A percentile compares a stretch with the other conserved stretches of the same genome.
Evolutionary conservation across 2,113 vertebrate genomes (phyloP).

Genomic region (Rhea pennata): DNA sequence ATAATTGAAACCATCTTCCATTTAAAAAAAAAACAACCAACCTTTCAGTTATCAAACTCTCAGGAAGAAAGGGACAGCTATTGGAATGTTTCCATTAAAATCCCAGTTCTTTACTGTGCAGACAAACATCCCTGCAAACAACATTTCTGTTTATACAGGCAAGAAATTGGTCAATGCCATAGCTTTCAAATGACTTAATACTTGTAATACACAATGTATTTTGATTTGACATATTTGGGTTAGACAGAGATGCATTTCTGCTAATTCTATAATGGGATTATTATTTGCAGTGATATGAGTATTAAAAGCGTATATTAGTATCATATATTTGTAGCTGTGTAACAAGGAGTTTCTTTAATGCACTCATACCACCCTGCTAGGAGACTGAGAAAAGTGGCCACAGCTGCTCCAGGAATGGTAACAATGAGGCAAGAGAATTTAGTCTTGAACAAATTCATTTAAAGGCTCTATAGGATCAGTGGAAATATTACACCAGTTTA

Average conservation of each 20-base stretch:
- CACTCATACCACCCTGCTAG: not conserved
- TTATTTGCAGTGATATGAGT: not conserved
- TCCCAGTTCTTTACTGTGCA: constrained; percentile 16
- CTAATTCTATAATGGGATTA: not conserved
- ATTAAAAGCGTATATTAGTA: not conserved
- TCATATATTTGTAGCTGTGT: not conserved
- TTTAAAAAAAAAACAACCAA: constrained; percentile 53
- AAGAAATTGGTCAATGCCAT: not conserved
- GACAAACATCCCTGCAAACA: constrained; percentile 28
- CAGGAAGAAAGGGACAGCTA: constrained; percentile 61
- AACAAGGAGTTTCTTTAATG: not conserved
- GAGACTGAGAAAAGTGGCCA: not conserved
- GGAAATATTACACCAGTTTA: constrained; percentile 51
- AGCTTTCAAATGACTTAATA: not conserved
- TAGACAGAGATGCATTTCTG: not conserved
- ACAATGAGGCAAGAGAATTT: constrained; percentile 14
- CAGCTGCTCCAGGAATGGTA: not conserved
- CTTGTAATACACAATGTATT: not conserved
- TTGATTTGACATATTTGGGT: constrained; percentile 3
- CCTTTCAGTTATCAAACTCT: constrained; percentile 63
- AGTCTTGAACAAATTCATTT: constrained; percentile 47
- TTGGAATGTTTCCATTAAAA: constrained; percentile 51
- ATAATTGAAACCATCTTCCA: constrained; percentile 79
- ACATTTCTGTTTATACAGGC: not conserved
- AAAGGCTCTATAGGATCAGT: constrained; percentile 48